A percentile compares a stretch with the other conserved stretches of the same genome.
phyloP scores from a whole-genome alignment of 2,113 vertebrate genomes.

The Pelecanoides urinatrix region DNA sequence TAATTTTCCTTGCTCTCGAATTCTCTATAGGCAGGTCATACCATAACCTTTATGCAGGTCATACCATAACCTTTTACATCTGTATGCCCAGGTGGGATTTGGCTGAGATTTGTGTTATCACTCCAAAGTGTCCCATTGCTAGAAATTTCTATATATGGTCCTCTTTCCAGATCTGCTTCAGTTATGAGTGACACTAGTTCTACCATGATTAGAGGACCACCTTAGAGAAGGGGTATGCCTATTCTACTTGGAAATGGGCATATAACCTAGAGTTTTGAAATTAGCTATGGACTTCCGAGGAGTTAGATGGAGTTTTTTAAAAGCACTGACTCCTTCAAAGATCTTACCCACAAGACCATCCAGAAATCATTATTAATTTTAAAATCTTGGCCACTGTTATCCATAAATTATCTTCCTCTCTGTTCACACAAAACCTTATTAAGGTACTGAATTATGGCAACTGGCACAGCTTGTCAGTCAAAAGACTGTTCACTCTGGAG shows the following conservation, averaged over 20 bases:
- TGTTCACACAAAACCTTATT: background rate
- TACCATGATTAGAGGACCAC: background rate
- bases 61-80: background rate
- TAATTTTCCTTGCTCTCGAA: background rate
- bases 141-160: background rate
- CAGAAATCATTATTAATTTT: background rate
- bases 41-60: background rate
- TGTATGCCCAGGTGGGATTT: background rate
- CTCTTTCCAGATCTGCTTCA: background rate
- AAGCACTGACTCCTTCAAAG: background rate
- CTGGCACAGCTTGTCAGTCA: background rate
- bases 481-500: background rate
- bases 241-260: background rate
- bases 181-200: background rate
- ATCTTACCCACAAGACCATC: background rate
- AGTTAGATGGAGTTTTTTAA: background rate
- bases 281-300: background rate
- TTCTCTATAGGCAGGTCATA: background rate
- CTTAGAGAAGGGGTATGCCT: background rate
- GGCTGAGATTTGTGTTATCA: background rate
- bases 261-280: background rate
- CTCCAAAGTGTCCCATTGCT: background rate
- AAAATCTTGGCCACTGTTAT: background rate
- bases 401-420: background rate
- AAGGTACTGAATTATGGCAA: background rate